A percentile compares a stretch with the other conserved stretches of the same genome.
Conservation (phyloP, 2,113 vertebrate species). For the Phaethon lepturus region DNA sequence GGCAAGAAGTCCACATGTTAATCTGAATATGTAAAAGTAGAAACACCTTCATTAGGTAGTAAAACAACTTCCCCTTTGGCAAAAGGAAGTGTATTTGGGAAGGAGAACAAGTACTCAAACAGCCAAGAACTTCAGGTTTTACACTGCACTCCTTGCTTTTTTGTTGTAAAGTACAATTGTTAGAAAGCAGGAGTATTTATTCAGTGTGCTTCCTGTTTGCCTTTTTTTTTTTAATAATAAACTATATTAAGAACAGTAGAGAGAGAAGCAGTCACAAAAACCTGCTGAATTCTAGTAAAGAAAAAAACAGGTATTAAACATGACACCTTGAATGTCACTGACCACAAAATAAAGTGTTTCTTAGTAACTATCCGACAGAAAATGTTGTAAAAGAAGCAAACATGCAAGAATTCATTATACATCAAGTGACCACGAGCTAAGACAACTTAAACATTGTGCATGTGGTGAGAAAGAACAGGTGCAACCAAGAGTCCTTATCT, state of each 20-base stretch:
- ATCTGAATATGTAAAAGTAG: conserved; percentile 2
- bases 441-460: background rate
- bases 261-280: background rate
- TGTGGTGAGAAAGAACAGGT: background rate
- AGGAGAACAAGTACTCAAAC: conserved; percentile 32
- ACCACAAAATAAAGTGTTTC: background rate
- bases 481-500: background rate
- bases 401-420: background rate
- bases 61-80: conserved; percentile 49
- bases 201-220: background rate
- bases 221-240: background rate
- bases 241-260: background rate
- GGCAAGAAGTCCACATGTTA: conserved; percentile 21
- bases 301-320: background rate
- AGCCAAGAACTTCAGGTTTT: background rate
- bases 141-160: background rate
- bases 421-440: background rate
- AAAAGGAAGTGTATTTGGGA: conserved; percentile 34
- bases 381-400: background rate
- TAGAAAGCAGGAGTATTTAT: background rate
- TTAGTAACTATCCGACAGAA: background rate
- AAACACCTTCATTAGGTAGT: conserved; percentile 32
- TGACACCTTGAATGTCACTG: background rate
- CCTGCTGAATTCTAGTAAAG: background rate
- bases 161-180: background rate